Evolutionary conservation across 2,113 vertebrate genomes (phyloP), one percentile per base, ranked within the genome.

Genomic region (Eurystomus gularis): DNA sequence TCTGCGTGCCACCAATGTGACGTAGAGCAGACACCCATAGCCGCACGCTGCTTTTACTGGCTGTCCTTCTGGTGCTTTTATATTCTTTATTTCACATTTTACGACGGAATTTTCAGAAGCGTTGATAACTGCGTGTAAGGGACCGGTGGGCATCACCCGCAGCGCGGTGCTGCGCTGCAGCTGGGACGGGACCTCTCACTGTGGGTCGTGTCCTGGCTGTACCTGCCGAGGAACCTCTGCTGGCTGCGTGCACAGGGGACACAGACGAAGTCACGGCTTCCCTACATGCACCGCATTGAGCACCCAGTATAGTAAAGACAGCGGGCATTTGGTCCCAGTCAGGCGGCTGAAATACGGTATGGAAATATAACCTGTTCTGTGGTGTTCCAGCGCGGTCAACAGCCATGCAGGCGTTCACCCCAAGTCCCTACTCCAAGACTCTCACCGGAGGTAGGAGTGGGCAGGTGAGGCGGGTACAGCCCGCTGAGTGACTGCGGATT

Each of bases 341-440:
- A 62, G 29, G 58, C 0, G 1, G 46, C 62, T 83, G 86, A 83
- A 39, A 80, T 31, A 77, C 0, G 0, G 33, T 33, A 12, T 20
- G 82, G 64, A 66, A 94, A 55, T 69, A 69, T 1, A 72, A 61
- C 37, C 62, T 70, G 25, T 33, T 65, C 21, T 70, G 70, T 29
- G 57, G 75, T 35, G 29, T n/a, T 85, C 69, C 13, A 76, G 78
- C 37, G 8, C 5, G 58, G 78, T 42, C 85, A 80, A 66, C 35
- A 40, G 75, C 75, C 71, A 24, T 17, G 46, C 54, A 64, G 42
- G 54, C 76, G 88, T 55, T 94, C 72, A 35, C 46, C 73, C 52
- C 0, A 0, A 65, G 51, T 13, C 33, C 54, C 17, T 24, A 7
- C 28, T 54, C 61, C 79, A 68, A 81, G 61, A 44, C 51, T 9